Conservation (phyloP, 1,140 invertebrate genomes). For the Dreissena polymorpha region DNA sequence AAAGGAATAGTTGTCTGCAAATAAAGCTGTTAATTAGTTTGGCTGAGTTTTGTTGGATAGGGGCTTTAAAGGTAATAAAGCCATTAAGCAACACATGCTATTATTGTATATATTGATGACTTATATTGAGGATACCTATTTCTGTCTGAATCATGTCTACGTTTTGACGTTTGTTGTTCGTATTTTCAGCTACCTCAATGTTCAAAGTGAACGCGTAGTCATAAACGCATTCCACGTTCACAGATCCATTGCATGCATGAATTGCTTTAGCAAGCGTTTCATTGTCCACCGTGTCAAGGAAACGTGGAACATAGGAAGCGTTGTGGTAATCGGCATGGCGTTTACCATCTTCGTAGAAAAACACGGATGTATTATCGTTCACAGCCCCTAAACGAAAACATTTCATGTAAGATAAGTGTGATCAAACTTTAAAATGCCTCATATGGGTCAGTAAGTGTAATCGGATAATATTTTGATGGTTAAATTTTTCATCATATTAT, state of each 20-base stretch:
- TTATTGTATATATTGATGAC: too few relatives aligned
- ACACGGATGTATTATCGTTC: not conserved
- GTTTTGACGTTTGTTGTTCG: not conserved
- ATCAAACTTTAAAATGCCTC: too few relatives aligned
- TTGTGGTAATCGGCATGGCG: not conserved
- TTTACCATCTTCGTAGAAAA: not conserved
- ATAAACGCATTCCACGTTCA: not conserved
- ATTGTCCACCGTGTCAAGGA: not conserved
- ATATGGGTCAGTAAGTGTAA: too few relatives aligned
- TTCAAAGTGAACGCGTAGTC: constrained; percentile 2
- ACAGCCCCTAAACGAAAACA: constrained; percentile 9
- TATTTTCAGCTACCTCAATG: not conserved
- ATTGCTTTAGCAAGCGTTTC: not conserved
- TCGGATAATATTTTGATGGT: too few relatives aligned
- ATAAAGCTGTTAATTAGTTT: too few relatives aligned
- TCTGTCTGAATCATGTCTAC: not conserved
- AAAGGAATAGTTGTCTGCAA: too few relatives aligned
- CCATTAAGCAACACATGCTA: too few relatives aligned
- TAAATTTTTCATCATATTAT: too few relatives aligned
- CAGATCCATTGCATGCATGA: constrained; percentile 5
- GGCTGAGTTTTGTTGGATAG: too few relatives aligned
- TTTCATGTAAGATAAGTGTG: too few relatives aligned
- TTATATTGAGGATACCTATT: not conserved
- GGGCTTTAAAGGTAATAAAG: too few relatives aligned
- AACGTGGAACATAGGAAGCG: not conserved